phyloP scores from a whole-genome alignment of 2,797 vertebrate species.

The Neosalanx taihuensis region DNA sequence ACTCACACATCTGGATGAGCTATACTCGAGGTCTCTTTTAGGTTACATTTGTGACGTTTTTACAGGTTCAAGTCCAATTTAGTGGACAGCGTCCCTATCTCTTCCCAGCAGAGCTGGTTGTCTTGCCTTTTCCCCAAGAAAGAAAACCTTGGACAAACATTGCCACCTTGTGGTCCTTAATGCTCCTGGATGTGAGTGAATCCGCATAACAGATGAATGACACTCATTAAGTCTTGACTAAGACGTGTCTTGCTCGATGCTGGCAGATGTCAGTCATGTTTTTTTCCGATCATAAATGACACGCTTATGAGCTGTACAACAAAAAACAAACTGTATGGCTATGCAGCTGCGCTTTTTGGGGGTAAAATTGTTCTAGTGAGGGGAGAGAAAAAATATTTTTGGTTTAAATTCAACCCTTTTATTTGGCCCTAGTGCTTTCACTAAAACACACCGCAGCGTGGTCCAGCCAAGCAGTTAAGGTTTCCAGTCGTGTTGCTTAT shows the following conservation, averaged over 20 bases:
- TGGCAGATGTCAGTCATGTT: constrained; percentile 30
- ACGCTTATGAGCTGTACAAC: not conserved
- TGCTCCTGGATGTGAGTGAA: constrained; percentile 39
- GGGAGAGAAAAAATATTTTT: not conserved
- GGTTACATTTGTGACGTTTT: not conserved
- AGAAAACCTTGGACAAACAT: constrained; percentile 88
- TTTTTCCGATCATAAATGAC: constrained; percentile 5
- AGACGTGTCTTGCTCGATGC: constrained; percentile 60
- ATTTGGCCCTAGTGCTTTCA: not conserved
- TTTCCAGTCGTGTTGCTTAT: not conserved
- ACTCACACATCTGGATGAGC: constrained; percentile 2
- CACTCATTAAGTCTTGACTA: constrained; percentile 61
- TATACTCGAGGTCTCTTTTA: not conserved
- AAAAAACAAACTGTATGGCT: not conserved
- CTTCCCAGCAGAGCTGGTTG: constrained; percentile 50
- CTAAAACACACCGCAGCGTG: not conserved
- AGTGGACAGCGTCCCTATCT: not conserved
- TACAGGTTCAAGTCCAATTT: not conserved
- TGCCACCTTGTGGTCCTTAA: constrained; percentile 90
- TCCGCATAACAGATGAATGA: constrained; percentile 35
- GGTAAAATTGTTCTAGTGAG: not conserved
- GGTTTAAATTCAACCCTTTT: not conserved
- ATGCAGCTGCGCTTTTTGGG: not conserved
- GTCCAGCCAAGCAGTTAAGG: not conserved
- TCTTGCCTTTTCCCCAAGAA: constrained; percentile 72